Conservation (phyloP, 2,888 invertebrate genomes). For the Mythimna pallens region DNA sequence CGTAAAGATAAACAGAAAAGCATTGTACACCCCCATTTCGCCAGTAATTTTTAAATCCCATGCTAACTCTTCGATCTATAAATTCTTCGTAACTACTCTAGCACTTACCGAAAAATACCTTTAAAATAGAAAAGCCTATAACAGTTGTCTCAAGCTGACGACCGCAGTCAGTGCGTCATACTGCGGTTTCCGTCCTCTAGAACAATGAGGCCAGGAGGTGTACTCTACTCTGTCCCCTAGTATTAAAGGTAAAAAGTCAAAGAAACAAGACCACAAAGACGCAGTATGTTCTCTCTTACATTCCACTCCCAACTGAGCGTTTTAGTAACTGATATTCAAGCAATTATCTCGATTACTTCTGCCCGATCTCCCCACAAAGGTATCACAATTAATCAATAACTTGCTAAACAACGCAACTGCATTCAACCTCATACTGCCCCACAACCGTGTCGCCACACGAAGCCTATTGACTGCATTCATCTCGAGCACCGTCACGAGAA, state of each 20-base stretch:
- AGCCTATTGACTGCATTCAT: conserved; percentile 66
- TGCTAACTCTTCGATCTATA: too few relatives aligned
- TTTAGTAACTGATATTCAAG: conserved; percentile 61
- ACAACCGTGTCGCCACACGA: conserved; percentile 69
- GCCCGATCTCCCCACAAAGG: conserved; percentile 56
- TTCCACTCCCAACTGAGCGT: conserved; percentile 22
- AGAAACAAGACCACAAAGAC: conserved; percentile 1
- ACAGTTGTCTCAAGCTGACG: too few relatives aligned
- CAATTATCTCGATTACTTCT: conserved; percentile 65
- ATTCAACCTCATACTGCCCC: conserved; percentile 42
- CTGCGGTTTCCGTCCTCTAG: background rate
- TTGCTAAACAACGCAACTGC: conserved; percentile 52
- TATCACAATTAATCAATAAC: conserved; percentile 61
- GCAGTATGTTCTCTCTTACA: conserved; percentile 19
- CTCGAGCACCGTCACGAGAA: conserved; percentile 51
- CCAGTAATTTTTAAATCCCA: too few relatives aligned
- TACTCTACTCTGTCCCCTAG: background rate
- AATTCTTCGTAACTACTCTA: too few relatives aligned
- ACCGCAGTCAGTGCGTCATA: background rate
- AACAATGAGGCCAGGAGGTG: background rate
- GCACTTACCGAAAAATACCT: too few relatives aligned
- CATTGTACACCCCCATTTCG: too few relatives aligned
- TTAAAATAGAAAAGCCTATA: too few relatives aligned
- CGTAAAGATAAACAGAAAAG: too few relatives aligned
- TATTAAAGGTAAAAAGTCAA: background rate